Conservation (phyloP, 2,888 invertebrate genomes). For the Morpho deidamia region DNA sequence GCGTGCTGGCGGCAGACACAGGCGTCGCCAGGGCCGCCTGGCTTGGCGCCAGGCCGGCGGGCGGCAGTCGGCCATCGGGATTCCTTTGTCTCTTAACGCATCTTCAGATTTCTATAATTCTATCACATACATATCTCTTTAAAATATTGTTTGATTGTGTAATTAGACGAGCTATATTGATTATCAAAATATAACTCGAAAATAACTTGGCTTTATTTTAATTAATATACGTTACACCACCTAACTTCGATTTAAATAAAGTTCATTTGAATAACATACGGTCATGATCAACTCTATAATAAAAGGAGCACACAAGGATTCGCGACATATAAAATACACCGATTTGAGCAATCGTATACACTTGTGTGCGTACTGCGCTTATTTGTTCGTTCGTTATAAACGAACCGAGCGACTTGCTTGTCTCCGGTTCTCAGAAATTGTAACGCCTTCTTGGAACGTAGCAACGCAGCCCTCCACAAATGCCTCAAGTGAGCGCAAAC, state of each 20-base stretch:
- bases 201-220: too few species aligned
- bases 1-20: conserved; percentile 49
- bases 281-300: conserved; percentile 25
- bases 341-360: conserved; percentile 25
- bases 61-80: conserved; percentile 71
- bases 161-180: neutral
- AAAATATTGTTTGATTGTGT: neutral
- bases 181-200: neutral
- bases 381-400: conserved; percentile 63
- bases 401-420: conserved; percentile 63
- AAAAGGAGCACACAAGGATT: conserved; percentile 31
- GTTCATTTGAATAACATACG: conserved; percentile 9
- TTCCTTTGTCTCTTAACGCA: conserved; percentile 66
- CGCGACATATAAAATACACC: conserved; percentile 30
- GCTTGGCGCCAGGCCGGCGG: conserved; percentile 77
- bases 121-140: neutral
- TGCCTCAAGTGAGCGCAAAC: conserved; percentile 62
- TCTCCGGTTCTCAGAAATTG: conserved; percentile 75
- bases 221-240: too few species aligned
- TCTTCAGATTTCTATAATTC: conserved; percentile 9
- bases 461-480: conserved; percentile 60
- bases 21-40: conserved; percentile 75
- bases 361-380: conserved; percentile 55
- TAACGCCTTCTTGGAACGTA: conserved; percentile 77
- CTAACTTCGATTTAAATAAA: neutral